Conservation (phyloP, 2,113 vertebrate genomes). For the Rattus rattus region DNA sequence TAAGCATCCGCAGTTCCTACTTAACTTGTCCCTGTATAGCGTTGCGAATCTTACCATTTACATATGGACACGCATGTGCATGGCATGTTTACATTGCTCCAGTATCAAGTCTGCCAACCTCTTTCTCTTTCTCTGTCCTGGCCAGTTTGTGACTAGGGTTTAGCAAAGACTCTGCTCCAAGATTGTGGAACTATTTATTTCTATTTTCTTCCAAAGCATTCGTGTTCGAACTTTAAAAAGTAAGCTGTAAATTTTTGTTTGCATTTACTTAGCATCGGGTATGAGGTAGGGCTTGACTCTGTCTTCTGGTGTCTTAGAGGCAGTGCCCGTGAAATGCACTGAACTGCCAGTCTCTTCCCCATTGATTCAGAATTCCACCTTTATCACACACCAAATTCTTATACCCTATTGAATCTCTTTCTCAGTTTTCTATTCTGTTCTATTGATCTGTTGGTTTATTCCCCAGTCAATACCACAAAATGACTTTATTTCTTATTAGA, state of each 20-base stretch:
- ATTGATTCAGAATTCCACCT: conserved; percentile 33
- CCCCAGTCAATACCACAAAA: conserved; percentile 56
- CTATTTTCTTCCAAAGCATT: conserved; percentile 22
- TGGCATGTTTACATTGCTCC: not conserved
- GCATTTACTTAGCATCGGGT: conserved; percentile 14
- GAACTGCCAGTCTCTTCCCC: conserved; percentile 15
- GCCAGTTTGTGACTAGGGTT: not conserved
- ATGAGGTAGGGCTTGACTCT: not conserved
- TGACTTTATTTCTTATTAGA: conserved; percentile 80
- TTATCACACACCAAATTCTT: conserved; percentile 63
- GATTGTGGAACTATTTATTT: not conserved
- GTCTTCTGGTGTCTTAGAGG: not conserved
- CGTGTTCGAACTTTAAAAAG: conserved; percentile 19
- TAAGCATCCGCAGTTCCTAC: not conserved
- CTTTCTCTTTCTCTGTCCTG: not conserved
- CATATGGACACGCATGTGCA: too few relatives aligned
- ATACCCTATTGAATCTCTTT: conserved; percentile 61
- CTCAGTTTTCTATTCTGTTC: conserved; percentile 67
- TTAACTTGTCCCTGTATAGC: not conserved
- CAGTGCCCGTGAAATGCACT: not conserved
- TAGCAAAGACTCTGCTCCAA: not conserved
- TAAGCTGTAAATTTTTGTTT: conserved; percentile 21
- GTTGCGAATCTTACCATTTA: not conserved
- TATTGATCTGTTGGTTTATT: conserved; percentile 76
- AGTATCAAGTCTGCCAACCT: not conserved